Base-by-base conservation (phyloP, 1,140 invertebrate genomes). In the Scaptomyza hsui region DNA sequence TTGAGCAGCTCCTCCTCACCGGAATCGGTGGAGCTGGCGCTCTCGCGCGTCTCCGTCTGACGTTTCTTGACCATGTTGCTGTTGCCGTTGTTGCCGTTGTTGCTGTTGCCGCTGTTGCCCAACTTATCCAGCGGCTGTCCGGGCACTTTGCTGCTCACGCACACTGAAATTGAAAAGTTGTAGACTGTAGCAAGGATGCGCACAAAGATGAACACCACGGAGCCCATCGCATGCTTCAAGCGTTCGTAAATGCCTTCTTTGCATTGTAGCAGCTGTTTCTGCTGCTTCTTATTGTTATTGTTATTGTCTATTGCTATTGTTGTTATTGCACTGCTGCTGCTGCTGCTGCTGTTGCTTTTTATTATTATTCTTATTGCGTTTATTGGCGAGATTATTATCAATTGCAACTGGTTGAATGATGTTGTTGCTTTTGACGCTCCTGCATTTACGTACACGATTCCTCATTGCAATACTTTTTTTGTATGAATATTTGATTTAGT, bases 41-140 rank as follows among this genome's bases (percentile, higher is more conserved):
- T 68, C 7, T 95, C 93, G 47, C 93, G 93, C 3, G 93, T 93
- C 69, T 94, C 94, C 55, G 92, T 92, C 76, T 94, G 94, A 88
- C 94, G 93, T 91, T 94, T 95, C 81, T 94, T 94, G 44, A 93
- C 80, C 79, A 89, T 89, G 18, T 1, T 42, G 44, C 49, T 49
- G 45, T 32, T 42, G 35, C 24, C 13, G 48, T 12, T 9, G 53
- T 21, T n/a, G 47, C 39, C 24, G 47, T n/a, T 37, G 39, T 44
- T 52, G 29, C 13, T 9, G 12, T 41, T 49, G 18, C 4, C 13
- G n/a, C 18, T 49, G 18, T n/a, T 7, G n/a, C 18, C 29, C 57
- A 48, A 62, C 65, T 62, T 41, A 62, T 57, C 19, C 59, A 62
- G 65, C 65, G 65, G 65, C 65, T 44, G 15, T 39, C 48, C 53